A percentile compares a stretch with the other conserved stretches of the same genome.
Evolutionary conservation across 2,113 vertebrate genomes (phyloP).

Genomic region (Pedionomus torquatus): DNA sequence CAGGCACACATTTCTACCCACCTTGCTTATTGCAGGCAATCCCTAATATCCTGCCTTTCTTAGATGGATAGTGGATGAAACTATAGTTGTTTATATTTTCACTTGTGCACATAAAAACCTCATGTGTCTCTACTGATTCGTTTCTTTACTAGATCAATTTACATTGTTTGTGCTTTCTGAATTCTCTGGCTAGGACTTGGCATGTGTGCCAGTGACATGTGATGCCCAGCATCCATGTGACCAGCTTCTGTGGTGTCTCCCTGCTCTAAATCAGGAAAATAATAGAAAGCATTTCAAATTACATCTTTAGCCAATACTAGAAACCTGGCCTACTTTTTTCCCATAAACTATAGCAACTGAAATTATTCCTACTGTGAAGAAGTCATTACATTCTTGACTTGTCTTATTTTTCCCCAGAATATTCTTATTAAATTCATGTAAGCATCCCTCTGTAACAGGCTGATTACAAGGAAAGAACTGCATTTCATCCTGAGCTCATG

Average conservation of each 20-base stretch:
- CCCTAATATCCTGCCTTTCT: neutral
- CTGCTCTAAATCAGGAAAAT: neutral
- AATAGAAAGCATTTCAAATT: neutral
- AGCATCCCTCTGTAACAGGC: neutral
- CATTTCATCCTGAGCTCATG: neutral
- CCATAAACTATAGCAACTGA: neutral
- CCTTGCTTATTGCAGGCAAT: neutral
- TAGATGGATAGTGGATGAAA: neutral
- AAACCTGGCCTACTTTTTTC: neutral
- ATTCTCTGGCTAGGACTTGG: neutral
- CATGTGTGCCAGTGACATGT: neutral
- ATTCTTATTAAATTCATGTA: neutral
- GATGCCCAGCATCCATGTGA: neutral
- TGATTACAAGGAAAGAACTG: constrained; percentile 12
- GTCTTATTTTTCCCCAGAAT: neutral
- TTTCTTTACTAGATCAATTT: neutral
- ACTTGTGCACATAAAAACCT: neutral
- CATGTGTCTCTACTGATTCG: neutral
- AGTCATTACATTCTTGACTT: neutral
- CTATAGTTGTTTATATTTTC: neutral
- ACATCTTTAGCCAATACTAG: neutral
- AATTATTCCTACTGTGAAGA: neutral
- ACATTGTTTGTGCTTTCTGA: neutral
- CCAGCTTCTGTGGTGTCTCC: neutral
- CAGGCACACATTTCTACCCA: neutral